These are phyloP conservation scores for Automeris io DNA, from an alignment of 2,888 invertebrate genomes.

Conservation along the genomic window DNA sequence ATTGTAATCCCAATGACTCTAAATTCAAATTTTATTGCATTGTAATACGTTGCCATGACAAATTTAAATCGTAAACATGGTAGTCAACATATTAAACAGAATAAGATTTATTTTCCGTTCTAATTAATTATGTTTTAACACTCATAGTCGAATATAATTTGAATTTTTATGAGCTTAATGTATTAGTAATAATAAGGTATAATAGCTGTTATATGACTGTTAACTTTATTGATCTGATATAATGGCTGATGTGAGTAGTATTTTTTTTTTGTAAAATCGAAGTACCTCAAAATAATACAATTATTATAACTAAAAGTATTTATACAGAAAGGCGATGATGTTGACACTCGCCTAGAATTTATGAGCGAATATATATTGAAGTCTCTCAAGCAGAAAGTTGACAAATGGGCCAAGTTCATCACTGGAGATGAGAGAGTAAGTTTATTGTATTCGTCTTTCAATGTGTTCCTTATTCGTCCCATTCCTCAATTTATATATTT, in stretches of 20 bases:
- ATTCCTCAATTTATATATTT: no score
- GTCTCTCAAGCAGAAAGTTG: constrained; percentile 87
- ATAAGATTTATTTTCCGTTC: no score
- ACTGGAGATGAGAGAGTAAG: constrained; percentile 82
- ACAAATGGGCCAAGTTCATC: constrained; percentile 93
- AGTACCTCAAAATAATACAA: neutral
- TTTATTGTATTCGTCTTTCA: no score
- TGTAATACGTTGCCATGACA: constrained; percentile 7
- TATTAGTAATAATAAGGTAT: no score
- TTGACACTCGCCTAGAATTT: constrained; percentile 87
- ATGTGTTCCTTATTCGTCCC: no score
- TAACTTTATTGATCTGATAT: no score
- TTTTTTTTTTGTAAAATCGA: constrained; percentile 1
- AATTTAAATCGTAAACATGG: neutral
- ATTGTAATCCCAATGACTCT: constrained; percentile 7
- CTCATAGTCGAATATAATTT: no score
- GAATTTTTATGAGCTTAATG: no score
- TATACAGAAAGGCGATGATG: constrained; percentile 50
- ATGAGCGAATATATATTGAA: constrained; percentile 84
- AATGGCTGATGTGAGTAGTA: constrained; percentile 10
- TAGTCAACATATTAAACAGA: neutral
- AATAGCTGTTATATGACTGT: no score
- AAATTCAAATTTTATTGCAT: constrained; percentile 10
- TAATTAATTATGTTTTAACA: no score
- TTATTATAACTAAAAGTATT: constrained; percentile 10